These are phyloP conservation scores for Epizoanthus ramosus DNA, from an alignment of 92 coral and sea anemone species.

Conservation along the genomic window DNA sequence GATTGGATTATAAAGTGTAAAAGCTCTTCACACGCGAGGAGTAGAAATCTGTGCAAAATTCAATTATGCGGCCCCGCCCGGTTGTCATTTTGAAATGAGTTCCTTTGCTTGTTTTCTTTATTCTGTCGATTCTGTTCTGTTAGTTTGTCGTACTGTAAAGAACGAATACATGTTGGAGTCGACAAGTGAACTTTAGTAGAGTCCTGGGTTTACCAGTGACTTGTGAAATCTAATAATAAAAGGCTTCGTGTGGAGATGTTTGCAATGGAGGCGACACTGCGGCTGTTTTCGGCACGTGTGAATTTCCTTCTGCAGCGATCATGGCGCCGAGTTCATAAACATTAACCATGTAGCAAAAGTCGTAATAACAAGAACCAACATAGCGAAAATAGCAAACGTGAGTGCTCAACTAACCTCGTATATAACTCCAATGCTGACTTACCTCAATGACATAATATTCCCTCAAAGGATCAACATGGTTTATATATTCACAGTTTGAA, in stretches of 20 bases:
- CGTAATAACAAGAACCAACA: background rate
- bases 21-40: background rate
- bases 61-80: constrained; percentile 30
- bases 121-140: background rate
- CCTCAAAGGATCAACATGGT: background rate
- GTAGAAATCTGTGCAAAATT: background rate
- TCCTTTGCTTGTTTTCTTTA: background rate
- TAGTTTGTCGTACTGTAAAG: background rate
- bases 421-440: background rate
- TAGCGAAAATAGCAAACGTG: background rate
- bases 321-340: constrained; percentile 33
- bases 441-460: background rate
- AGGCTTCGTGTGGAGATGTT: constrained; percentile 40
- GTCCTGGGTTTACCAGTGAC: constrained; percentile 23
- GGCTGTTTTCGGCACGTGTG: constrained; percentile 47
- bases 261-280: constrained; percentile 41
- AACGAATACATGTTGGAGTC: background rate
- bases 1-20: constrained; percentile 7
- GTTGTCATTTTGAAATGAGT: background rate
- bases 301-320: constrained; percentile 28
- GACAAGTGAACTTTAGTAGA: constrained; percentile 22
- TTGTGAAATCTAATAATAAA: constrained; percentile 36
- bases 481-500: background rate
- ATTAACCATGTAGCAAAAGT: constrained; percentile 9
- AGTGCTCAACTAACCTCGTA: background rate